These are phyloP conservation scores for Drosophila asahinai DNA, from an alignment of 1,140 invertebrate species.

Conservation along the genomic window DNA sequence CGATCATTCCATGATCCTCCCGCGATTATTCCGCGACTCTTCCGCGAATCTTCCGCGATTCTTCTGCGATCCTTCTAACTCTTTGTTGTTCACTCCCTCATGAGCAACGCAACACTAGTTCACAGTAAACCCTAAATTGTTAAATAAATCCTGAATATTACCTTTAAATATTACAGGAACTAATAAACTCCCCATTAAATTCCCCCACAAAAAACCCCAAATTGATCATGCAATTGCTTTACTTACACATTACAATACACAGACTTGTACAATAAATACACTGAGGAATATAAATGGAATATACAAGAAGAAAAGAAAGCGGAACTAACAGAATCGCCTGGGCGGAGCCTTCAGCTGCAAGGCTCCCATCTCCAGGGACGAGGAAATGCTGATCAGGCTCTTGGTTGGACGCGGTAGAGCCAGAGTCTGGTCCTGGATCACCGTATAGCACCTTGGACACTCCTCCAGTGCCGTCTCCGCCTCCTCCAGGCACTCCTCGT, in stretches of 20 bases:
- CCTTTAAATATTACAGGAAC: neutral
- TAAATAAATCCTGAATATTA: neutral
- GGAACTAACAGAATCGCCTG: constrained; percentile 66
- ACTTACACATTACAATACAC: constrained; percentile 55
- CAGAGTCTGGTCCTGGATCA: constrained; percentile 20
- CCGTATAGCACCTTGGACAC: constrained; percentile 64
- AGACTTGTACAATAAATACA: constrained; percentile 63
- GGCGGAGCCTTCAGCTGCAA: constrained; percentile 83
- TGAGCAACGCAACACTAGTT: no score
- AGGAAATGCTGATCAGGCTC: constrained; percentile 41
- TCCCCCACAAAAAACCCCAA: neutral
- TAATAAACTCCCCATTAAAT: neutral
- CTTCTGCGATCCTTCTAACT: no score
- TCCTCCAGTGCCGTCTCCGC: constrained; percentile 19
- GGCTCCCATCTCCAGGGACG: constrained; percentile 57
- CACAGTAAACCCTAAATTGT: no score
- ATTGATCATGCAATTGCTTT: constrained; percentile 48
- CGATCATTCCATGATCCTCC: no score
- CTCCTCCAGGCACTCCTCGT: constrained; percentile 66
- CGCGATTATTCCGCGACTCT: no score
- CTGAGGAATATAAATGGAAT: constrained; percentile 59
- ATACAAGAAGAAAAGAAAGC: constrained; percentile 25
- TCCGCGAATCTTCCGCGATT: no score
- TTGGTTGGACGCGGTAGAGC: constrained; percentile 63
- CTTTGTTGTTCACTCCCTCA: no score